Evolutionary conservation across 2,888 invertebrate genomes (phyloP).

Genomic region (Spilarctia lutea): DNA sequence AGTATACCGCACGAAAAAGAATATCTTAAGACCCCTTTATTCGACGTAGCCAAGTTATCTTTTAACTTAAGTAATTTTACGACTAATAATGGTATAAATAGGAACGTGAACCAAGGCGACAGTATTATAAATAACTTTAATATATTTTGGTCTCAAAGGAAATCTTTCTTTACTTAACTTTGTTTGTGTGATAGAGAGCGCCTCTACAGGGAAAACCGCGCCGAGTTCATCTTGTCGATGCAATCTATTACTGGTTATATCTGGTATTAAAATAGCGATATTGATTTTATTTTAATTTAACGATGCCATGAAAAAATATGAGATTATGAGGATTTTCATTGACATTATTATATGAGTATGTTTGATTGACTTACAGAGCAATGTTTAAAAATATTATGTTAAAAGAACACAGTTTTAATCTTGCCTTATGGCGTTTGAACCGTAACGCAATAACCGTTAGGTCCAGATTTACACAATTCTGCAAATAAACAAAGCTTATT

Average conservation of each 20-base stretch:
- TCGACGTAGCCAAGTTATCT: constrained; percentile 4
- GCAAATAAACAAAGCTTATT: background rate
- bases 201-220: constrained; percentile 18
- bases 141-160: constrained; percentile 51
- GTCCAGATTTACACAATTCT: background rate
- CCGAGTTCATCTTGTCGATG: constrained; percentile 18
- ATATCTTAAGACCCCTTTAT: background rate
- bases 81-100: constrained; percentile 27
- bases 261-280: too few relatives aligned
- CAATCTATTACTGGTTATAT: constrained; percentile 22
- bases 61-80: constrained; percentile 24
- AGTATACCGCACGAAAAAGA: background rate
- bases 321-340: background rate
- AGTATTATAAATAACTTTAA: constrained; percentile 39
- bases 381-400: background rate
- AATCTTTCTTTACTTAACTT: constrained; percentile 50
- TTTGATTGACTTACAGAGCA: background rate
- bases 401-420: too few relatives aligned
- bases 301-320: background rate
- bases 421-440: background rate
- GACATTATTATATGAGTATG: background rate
- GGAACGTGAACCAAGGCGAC: constrained; percentile 12
- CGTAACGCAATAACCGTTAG: background rate
- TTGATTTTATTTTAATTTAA: too few relatives aligned
- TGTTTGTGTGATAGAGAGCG: constrained; percentile 50